Conservation (phyloP, 2,797 vertebrate genomes). For the Anabas testudineus region DNA sequence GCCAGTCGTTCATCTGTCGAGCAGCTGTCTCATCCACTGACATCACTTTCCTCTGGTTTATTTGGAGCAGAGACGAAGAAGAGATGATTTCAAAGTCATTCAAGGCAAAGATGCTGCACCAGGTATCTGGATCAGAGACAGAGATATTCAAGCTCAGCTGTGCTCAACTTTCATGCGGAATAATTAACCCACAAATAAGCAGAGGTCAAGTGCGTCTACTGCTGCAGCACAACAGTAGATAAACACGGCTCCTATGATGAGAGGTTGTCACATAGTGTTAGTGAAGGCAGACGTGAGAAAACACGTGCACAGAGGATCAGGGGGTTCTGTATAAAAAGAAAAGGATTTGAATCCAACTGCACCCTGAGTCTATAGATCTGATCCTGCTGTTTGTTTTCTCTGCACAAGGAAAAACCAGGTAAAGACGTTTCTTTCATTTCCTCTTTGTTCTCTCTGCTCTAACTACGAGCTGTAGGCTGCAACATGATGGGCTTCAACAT, state of each 20-base stretch:
- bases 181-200: not conserved
- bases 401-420: too few species aligned
- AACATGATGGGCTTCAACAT: not conserved
- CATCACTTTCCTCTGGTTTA: slow-evolving; percentile 19
- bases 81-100: slow-evolving; percentile 2
- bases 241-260: not conserved
- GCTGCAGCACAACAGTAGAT: not conserved
- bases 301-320: too few species aligned
- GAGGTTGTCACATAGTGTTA: too few species aligned
- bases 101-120: too few species aligned
- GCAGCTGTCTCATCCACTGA: slow-evolving; percentile 19
- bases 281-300: too few species aligned
- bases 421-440: not conserved
- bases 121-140: not conserved
- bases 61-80: not conserved
- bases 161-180: not conserved
- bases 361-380: too few species aligned
- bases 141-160: not conserved
- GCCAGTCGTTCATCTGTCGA: slow-evolving; percentile 4
- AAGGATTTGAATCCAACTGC: too few species aligned
- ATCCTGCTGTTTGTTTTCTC: too few species aligned
- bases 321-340: too few species aligned
- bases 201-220: not conserved
- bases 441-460: not conserved
- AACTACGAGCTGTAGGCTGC: not conserved